A percentile compares a stretch with the other conserved stretches of the same genome.
Conservation (phyloP, 2,888 invertebrate species). For the Oxytorus armatus region DNA sequence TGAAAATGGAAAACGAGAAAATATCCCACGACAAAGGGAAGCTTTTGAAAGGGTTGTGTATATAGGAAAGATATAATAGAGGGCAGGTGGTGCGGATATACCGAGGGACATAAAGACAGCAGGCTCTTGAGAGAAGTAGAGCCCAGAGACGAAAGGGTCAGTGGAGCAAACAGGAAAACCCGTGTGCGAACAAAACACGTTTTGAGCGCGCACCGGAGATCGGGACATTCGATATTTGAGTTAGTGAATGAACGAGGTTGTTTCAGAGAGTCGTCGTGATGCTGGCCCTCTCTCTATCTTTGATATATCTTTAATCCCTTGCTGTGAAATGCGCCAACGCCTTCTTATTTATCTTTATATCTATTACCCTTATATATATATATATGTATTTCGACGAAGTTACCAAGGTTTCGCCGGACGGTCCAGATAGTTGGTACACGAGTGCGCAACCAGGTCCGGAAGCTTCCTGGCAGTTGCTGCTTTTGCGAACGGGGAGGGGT, state of each 20-base stretch:
- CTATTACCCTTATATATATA: slow-evolving; percentile 10
- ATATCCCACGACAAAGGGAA: slow-evolving; percentile 18
- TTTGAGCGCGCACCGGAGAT: slow-evolving; percentile 42
- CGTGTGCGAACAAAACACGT: slow-evolving; percentile 23
- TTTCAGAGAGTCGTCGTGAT: slow-evolving; percentile 1
- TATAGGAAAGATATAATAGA: slow-evolving; percentile 36
- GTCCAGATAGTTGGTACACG: slow-evolving; percentile 29
- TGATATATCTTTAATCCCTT: slow-evolving; percentile 59
- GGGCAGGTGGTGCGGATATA: slow-evolving; percentile 62
- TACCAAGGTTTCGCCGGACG: slow-evolving; percentile 36
- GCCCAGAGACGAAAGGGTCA: slow-evolving; percentile 56
- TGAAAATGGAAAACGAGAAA: slow-evolving; percentile 24
- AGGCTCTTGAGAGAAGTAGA: slow-evolving; percentile 8
- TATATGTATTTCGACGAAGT: slow-evolving; percentile 13
- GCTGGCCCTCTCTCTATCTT: slow-evolving; percentile 40
- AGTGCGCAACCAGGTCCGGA: slow-evolving; percentile 55
- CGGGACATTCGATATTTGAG: slow-evolving; percentile 57
- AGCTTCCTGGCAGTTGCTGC: slow-evolving; percentile 53
- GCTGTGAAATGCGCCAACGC: slow-evolving; percentile 44
- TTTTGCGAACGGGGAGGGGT: slow-evolving; percentile 41
- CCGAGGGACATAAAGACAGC: slow-evolving; percentile 55
- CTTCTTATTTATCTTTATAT: slow-evolving; percentile 2
- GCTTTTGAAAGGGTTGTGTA: slow-evolving; percentile 38
- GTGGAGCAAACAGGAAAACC: slow-evolving; percentile 62
- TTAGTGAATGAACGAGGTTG: slow-evolving; percentile 13